A percentile compares a stretch with the other conserved stretches of the same genome.
These are phyloP conservation scores for Alaudala cheleensis DNA, from an alignment of 2,113 vertebrate genomes.

Conservation along the genomic window DNA sequence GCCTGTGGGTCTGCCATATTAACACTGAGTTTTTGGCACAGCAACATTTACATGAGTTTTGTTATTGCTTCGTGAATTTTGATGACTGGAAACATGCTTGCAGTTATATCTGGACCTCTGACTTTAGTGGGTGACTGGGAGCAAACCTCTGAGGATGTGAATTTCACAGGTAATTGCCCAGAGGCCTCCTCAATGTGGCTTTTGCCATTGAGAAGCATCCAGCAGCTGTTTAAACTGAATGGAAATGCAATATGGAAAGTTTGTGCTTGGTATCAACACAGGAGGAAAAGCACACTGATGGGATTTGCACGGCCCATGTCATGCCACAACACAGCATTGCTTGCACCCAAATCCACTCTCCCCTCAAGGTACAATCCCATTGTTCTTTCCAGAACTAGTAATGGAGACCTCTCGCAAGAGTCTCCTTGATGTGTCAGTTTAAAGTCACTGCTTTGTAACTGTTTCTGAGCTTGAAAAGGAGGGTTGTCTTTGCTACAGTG, in stretches of 20 bases:
- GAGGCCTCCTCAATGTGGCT: background rate
- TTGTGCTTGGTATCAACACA: background rate
- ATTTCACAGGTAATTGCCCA: background rate
- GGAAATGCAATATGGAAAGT: background rate
- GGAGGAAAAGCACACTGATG: background rate
- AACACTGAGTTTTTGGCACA: background rate
- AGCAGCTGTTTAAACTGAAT: background rate
- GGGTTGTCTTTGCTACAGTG: background rate
- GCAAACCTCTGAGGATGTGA: background rate
- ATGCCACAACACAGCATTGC: fast-evolving
- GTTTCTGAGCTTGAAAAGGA: background rate
- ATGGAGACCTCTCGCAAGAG: background rate
- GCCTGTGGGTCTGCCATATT: background rate
- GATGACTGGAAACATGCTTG: background rate
- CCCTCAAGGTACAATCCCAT: background rate
- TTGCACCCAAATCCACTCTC: background rate
- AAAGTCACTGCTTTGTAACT: background rate
- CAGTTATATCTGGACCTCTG: background rate
- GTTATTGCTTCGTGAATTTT: background rate
- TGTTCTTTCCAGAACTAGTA: background rate
- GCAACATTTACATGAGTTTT: background rate
- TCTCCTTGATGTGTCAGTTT: background rate
- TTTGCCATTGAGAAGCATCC: background rate
- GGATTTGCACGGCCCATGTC: background rate
- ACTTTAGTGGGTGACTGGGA: background rate